A percentile compares a stretch with the other conserved stretches of the same genome.
Evolutionary conservation across 2,888 invertebrate species (phyloP).

Genomic region (Arrhopalites spinosus): DNA sequence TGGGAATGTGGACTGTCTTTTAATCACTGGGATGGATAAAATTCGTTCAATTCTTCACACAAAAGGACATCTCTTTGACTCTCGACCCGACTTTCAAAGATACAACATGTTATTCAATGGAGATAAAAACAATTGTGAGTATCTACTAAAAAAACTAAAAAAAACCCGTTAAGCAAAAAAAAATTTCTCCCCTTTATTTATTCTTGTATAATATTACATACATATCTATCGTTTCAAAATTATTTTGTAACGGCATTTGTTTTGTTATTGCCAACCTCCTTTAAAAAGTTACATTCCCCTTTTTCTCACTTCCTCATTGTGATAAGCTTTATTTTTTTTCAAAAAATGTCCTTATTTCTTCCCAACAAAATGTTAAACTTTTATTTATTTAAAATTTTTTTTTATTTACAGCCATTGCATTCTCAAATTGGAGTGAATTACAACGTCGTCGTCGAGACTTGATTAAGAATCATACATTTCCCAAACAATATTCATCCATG

Average conservation of each 20-base stretch:
- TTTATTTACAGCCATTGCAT: constrained; percentile 58
- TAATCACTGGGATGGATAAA: constrained; percentile 50
- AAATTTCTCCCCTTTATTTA: neutral
- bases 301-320: neutral
- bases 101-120: constrained; percentile 83
- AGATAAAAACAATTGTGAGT: constrained; percentile 84
- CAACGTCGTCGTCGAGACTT: constrained; percentile 58
- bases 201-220: neutral
- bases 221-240: neutral
- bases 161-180: neutral
- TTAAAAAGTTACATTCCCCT: too few relatives aligned
- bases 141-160: neutral
- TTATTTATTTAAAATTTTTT: neutral
- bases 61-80: constrained; percentile 76
- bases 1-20: constrained; percentile 47
- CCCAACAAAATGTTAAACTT: neutral
- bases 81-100: constrained; percentile 78
- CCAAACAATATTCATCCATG: constrained; percentile 51
- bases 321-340: neutral
- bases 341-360: constrained; percentile 8
- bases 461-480: constrained; percentile 56
- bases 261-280: neutral
- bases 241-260: neutral
- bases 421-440: constrained; percentile 58
- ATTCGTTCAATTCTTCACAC: constrained; percentile 49